Percentiles rank a stretch among this genome's conserved stretches.
Evolutionary conservation across 2,888 invertebrate species (phyloP).

Genomic region (Priocnemis perturbator): DNA sequence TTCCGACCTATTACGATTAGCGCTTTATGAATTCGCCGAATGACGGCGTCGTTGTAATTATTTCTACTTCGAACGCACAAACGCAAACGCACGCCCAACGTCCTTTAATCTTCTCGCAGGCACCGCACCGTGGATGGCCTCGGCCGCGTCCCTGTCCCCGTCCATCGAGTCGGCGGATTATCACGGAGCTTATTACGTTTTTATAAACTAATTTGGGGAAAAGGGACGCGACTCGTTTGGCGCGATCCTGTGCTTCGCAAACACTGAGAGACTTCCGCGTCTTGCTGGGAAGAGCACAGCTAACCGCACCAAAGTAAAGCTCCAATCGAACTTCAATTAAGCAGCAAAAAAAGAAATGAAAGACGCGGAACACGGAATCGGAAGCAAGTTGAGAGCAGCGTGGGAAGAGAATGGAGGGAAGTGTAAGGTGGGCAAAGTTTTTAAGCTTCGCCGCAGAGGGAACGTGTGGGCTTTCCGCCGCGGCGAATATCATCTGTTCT

Average conservation of each 20-base stretch:
- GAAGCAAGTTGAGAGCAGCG: background rate
- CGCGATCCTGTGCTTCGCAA: background rate
- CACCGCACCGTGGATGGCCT: conserved; percentile 5
- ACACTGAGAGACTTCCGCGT: too few relatives aligned
- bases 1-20: conserved; percentile 50
- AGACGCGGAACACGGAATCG: background rate
- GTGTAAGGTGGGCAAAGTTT: too few relatives aligned
- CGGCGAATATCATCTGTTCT: background rate
- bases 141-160: conserved; percentile 18
- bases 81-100: conserved; percentile 5
- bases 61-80: conserved; percentile 50
- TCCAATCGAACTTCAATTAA: conserved; percentile 35
- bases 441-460: too few relatives aligned
- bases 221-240: conserved; percentile 11
- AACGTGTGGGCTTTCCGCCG: too few relatives aligned
- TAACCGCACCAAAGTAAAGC: conserved; percentile 33
- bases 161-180: conserved; percentile 17
- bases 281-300: background rate
- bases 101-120: conserved; percentile 47
- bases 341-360: conserved; percentile 30
- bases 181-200: conserved; percentile 1
- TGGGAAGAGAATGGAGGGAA: too few relatives aligned
- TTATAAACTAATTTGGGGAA: background rate
- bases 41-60: conserved; percentile 47
- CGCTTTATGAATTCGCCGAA: conserved; percentile 61